Evolutionary conservation across 2,888 invertebrate genomes (phyloP).

Genomic region (Noctuana brunneofusca): DNA sequence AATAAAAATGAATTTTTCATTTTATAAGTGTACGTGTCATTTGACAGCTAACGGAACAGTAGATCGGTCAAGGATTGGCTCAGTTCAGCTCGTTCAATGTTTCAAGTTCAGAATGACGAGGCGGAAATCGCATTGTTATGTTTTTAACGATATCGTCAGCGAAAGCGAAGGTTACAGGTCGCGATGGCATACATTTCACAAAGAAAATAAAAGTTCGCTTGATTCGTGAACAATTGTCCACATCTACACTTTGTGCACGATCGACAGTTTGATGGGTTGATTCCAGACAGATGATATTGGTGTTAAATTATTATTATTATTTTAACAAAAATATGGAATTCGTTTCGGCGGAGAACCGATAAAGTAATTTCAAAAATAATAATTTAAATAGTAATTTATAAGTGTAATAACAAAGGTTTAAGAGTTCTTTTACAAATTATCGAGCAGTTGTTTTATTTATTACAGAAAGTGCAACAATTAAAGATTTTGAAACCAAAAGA

Average conservation of each 20-base stretch:
- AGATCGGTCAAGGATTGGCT: constrained; percentile 53
- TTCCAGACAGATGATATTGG: not conserved
- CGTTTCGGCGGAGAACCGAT: no score
- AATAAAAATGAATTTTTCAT: constrained; percentile 46
- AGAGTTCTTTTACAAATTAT: no score
- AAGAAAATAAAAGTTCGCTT: constrained; percentile 40
- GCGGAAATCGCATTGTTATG: constrained; percentile 57
- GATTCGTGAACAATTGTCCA: not conserved
- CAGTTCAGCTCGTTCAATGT: constrained; percentile 31
- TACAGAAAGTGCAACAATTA: no score
- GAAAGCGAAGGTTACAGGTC: constrained; percentile 70
- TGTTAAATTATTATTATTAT: not conserved
- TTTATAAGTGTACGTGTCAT: constrained; percentile 10
- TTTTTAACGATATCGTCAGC: constrained; percentile 49
- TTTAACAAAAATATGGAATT: no score
- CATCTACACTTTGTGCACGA: not conserved
- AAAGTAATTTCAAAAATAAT: no score
- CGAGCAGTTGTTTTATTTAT: no score
- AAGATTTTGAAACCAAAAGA: no score
- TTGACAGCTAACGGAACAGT: constrained; percentile 10
- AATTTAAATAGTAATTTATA: no score
- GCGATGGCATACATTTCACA: constrained; percentile 42
- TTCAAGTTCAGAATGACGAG: constrained; percentile 62
- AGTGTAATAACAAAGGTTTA: no score
- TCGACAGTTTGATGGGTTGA: not conserved